phyloP scores from a whole-genome alignment of 2,113 vertebrate species.

The Siniperca chuatsi region DNA sequence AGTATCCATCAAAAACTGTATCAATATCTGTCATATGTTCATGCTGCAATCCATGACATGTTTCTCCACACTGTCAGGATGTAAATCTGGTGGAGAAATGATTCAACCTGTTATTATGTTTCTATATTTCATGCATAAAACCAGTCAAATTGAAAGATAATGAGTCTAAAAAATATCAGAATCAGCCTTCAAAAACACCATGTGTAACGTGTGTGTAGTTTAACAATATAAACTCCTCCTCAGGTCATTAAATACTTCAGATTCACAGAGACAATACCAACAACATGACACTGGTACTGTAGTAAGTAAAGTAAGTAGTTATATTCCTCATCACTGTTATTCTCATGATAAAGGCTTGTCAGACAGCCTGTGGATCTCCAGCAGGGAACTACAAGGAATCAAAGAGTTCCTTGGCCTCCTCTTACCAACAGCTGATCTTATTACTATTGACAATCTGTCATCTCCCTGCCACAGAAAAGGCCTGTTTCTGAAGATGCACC shows the following conservation, averaged over 20 bases:
- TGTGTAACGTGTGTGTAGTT: not conserved
- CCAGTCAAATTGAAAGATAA: not conserved
- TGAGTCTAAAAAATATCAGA: not conserved
- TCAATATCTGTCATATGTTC: no score
- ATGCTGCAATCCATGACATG: no score
- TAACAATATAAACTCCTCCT: not conserved
- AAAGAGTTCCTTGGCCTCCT: conserved; percentile 40
- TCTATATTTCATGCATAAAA: not conserved
- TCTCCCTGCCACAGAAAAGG: conserved; percentile 42
- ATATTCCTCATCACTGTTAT: not conserved
- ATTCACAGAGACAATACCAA: no score
- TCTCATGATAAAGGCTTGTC: not conserved
- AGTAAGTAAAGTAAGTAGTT: not conserved
- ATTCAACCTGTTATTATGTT: not conserved
- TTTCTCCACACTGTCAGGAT: not conserved
- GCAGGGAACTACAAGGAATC: conserved; percentile 25
- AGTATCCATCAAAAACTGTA: no score
- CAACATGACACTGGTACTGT: no score
- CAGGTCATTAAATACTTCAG: not conserved
- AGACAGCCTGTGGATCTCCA: conserved; percentile 28
- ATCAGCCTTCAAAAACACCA: not conserved
- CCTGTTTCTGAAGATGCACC: conserved; percentile 49
- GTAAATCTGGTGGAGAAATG: not conserved
- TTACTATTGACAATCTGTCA: conserved; percentile 84
- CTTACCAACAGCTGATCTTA: conserved; percentile 66